phyloP scores from a whole-genome alignment of 1,140 invertebrate genomes.

The Drosophila suzukii region DNA sequence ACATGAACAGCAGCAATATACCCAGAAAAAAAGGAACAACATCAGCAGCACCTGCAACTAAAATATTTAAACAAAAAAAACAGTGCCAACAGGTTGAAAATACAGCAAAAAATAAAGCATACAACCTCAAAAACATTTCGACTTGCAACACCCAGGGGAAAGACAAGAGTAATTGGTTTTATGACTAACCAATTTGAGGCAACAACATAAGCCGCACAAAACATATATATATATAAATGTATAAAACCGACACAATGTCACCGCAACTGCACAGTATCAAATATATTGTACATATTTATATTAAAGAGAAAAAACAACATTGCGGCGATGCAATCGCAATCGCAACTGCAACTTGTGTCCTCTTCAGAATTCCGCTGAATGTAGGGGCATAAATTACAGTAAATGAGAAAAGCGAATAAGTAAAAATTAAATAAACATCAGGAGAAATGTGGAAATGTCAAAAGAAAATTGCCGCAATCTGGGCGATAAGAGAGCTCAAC shows the following conservation, averaged over 20 bases:
- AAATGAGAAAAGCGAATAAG: constrained; percentile 64
- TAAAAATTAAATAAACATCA: constrained; percentile 72
- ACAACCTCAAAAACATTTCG: background rate
- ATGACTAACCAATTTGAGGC: constrained; percentile 6
- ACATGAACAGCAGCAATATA: too few species aligned
- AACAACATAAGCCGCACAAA: constrained; percentile 17
- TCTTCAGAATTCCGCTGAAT: constrained; percentile 1
- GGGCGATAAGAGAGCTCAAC: background rate
- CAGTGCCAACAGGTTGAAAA: background rate
- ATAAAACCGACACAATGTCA: constrained; percentile 3
- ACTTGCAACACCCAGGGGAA: constrained; percentile 4
- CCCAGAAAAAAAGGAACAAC: too few species aligned
- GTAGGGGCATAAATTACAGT: constrained; percentile 59
- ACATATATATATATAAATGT: background rate
- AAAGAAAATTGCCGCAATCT: constrained; percentile 20
- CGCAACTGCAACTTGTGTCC: background rate
- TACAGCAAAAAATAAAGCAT: too few species aligned
- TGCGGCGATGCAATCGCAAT: constrained; percentile 5
- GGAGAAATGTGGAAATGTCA: constrained; percentile 39
- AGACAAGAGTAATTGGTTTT: constrained; percentile 5
- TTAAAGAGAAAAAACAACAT: background rate
- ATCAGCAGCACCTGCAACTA: background rate
- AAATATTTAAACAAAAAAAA: background rate
- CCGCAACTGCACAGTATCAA: constrained; percentile 9
- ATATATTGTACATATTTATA: background rate